phyloP scores from a whole-genome alignment of 2,888 invertebrate genomes.

The Pseudococcus viburni region DNA sequence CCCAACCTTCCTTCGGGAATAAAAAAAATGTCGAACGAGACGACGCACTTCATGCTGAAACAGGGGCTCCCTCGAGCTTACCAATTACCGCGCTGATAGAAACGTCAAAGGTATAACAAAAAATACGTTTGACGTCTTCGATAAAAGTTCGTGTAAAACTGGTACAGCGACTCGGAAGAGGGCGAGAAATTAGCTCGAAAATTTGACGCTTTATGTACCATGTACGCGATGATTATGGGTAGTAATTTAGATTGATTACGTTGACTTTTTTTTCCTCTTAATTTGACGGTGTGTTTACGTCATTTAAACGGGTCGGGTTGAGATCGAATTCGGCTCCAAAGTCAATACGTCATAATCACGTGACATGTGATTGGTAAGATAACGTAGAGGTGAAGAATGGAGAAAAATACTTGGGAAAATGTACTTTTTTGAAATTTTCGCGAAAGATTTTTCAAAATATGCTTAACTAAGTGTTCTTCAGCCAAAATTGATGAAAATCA shows the following conservation, averaged over 20 bases:
- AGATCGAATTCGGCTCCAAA: no score
- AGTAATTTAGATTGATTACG: slow-evolving; percentile 9
- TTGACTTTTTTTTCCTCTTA: not conserved
- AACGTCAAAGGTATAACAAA: not conserved
- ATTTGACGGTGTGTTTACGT: not conserved
- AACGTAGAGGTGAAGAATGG: no score
- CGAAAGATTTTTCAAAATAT: no score
- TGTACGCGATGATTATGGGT: not conserved
- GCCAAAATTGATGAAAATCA: no score
- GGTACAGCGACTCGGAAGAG: not conserved
- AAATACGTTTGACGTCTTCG: not conserved
- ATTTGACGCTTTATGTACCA: not conserved
- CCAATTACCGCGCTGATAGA: not conserved
- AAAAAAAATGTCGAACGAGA: not conserved
- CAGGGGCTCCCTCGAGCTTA: not conserved
- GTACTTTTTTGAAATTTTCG: no score
- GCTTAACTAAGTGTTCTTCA: no score
- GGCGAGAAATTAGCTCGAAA: not conserved
- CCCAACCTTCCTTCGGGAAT: not conserved
- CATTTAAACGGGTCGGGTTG: not conserved
- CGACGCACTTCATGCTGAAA: not conserved
- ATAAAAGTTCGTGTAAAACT: not conserved
- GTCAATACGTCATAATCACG: no score
- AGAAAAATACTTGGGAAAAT: no score
- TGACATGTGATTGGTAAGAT: no score